Evolutionary conservation across 2,113 vertebrate genomes (phyloP), one percentile per base, ranked within the genome.

Genomic region (rat (Rattus norvegicus)): DNA sequence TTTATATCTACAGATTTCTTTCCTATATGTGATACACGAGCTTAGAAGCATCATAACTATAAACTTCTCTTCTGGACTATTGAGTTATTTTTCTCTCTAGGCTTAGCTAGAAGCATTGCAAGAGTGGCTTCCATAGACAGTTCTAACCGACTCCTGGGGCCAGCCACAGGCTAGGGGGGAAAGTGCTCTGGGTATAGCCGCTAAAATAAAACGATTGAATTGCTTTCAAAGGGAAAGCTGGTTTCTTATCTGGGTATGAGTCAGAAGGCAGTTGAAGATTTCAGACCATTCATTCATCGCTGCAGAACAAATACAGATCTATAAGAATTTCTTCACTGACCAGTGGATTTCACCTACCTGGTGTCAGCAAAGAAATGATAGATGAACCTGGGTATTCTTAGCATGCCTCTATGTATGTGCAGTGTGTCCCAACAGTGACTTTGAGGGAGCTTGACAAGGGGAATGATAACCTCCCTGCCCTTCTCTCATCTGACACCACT

Each of bases 161-260:
- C 90, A 95, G 61, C 28, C 33, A 67, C 3, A 93, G 59, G 54
- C n/a, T 1, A 61, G 43, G 93, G 26, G 75, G 9, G 17, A 91
- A 90, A 92, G 49, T 67, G n/a, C 43, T 87, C 47, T 12, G 7
- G 20, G 26, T 95, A 54, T 67, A 97, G 83, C 47, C 93, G 56
- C 52, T 80, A 59, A 96, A 91, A 93, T 85, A 92, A 93, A 91
- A 91, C 93, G 86, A 94, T 17, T 93, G 86, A 93, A 88, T 61
- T 87, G 56, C 47, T 96, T 93, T 93, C 36, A 75, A 73, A 93
- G n/a, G 49, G 65, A 96, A 94, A 90, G 24, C 65, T 88, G n/a
- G 13, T 19, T 91, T 54, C 81, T n/a, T 43, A 88, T 83, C 30
- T 72, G 75, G 22, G 54, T 65, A 11, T 47, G 84, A 75, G 16